These are phyloP conservation scores for Deilephila elpenor DNA, from an alignment of 2,888 invertebrate genomes.

Conservation along the genomic window DNA sequence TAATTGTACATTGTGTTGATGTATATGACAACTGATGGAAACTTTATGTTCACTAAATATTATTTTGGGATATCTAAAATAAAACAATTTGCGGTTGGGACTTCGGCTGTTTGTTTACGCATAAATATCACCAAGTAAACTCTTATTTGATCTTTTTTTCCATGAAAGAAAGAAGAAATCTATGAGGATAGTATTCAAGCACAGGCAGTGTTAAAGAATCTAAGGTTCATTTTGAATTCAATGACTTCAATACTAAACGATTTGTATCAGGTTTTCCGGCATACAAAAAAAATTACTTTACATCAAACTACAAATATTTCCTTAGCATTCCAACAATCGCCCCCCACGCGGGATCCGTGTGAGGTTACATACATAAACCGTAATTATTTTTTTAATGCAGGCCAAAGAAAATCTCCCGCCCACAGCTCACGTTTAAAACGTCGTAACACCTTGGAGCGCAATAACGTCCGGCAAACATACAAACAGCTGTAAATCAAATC, in stretches of 20 bases:
- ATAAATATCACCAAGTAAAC: no score
- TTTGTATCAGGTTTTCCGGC: not conserved
- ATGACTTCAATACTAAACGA: no score
- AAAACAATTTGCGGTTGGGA: no score
- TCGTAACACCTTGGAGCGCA: conserved; percentile 51
- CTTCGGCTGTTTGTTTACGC: no score
- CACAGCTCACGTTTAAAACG: conserved; percentile 24
- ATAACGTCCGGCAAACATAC: conserved; percentile 54
- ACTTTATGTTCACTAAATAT: not conserved
- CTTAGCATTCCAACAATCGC: not conserved
- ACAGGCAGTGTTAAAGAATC: no score
- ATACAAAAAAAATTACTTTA: not conserved
- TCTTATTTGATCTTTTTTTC: no score
- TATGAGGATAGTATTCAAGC: no score
- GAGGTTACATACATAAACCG: not conserved
- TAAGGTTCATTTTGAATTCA: no score
- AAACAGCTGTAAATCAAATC: conserved; percentile 58
- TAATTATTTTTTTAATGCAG: conserved; percentile 24
- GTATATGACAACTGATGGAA: not conserved
- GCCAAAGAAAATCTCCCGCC: conserved; percentile 13
- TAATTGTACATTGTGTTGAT: not conserved
- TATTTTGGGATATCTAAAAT: no score
- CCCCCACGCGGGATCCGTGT: not conserved
- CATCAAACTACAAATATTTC: no score
- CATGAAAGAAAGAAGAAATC: no score